Base-by-base conservation (phyloP, 1,140 invertebrate genomes). In the Hestina assimilis region DNA sequence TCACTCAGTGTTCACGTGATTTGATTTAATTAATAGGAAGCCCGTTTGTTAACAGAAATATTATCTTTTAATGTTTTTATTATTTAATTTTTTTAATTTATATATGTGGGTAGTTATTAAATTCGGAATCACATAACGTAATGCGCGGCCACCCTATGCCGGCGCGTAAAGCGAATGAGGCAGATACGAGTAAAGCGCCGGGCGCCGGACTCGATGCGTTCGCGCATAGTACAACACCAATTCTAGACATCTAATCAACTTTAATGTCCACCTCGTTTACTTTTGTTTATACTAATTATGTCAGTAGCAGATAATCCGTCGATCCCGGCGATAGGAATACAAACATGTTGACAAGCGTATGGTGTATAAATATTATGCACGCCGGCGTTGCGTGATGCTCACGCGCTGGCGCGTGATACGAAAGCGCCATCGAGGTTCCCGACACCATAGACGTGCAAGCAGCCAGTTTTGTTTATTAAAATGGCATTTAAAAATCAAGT, bases 141-240 rank as follows among this genome's bases (percentile, higher is more conserved):
- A 68, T 20, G 33, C 73, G 66, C 79, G 78, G 54, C 73, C 77
- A 57, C 69, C 69, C 77, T 59, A 59, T 65, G 63, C 69, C 62
- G 63, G 74, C 77, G 71, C 75, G 57, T 54, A 48, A 66, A 47
- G 41, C 69, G 79, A 83, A 80, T 83, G 78, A 81, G 41, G n/a
- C 55, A 38, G 50, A 63, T 43, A 56, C 26, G 9, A 21, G 51
- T 35, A 35, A 31, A 19, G 38, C 43, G 52, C 45, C 38, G 53
- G 63, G 43, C 54, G 58, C 24, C 40, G 28, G 33, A 43, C 26
- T 17, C 47, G 28, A 56, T 63, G 45, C 53, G 59, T 60, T 40
- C 54, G 56, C 63, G 52, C 51, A 53, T 63, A 51, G 52, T 51
- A 46, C 66, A 72, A 66, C 63, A 72, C 67, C 66, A 69, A 78